Base-by-base conservation (phyloP, 2,113 vertebrate species). In the Procavia capensis region DNA sequence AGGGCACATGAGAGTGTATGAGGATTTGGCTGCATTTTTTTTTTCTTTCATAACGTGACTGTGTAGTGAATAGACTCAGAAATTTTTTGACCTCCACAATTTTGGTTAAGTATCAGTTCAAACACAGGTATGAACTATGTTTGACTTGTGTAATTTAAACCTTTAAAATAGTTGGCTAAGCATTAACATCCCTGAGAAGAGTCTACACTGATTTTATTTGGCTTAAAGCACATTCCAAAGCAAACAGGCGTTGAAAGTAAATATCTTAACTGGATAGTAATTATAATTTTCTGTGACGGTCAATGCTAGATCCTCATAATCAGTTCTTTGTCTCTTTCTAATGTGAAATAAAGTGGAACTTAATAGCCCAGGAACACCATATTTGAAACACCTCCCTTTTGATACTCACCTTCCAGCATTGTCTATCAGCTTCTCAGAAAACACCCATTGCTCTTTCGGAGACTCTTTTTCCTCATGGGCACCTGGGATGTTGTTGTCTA, bases 101-200 rank as follows among this genome's bases (percentile, higher is more conserved):
- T 84, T 80, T 76, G 63, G 25, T 66, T 54, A 80, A 91, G 19
- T 88, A 20, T 17, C 41, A 75, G 27, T 95, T 92, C 92, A 92
- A 94, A 86, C 31, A 61, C 20, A 84, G 84, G 80, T 25, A 25
- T 36, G n/a, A n/a, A n/a, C n/a, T 82, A 63, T 85, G 90, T 50
- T 63, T 86, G 63, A 90, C 75, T 80, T 79, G 81, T 20, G 68
- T 25, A 94, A 36, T 88, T 93, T 63, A 94, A 92, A 81, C 43
- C 39, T 85, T 76, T 90, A 74, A 80, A 92, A 66, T 57, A 64
- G n/a, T 81, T 85, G 57, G 47, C 76, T 63, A 36, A 92, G 27
- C 22, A 36, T 63, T 22, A 75, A 84, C 45, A 63, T 85, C 84
- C 64, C 76, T 20, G 24, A 59, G 87, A 70, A n/a, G 39, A 91